phyloP scores from a whole-genome alignment of 2,888 invertebrate genomes.

The Hesperia comma region DNA sequence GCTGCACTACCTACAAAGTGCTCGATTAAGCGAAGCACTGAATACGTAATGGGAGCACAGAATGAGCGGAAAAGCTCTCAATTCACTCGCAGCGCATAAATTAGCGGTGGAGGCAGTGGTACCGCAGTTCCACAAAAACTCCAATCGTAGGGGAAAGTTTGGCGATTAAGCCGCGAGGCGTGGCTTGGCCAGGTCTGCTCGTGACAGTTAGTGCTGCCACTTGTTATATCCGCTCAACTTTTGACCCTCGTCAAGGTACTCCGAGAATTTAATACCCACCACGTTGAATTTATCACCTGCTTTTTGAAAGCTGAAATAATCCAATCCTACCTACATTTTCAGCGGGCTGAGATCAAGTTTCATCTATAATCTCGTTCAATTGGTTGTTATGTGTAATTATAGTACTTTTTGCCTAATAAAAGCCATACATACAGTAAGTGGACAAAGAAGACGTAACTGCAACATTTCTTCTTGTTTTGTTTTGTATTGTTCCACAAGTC shows the following conservation, averaged over 20 bases:
- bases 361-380: not conserved
- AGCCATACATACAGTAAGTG: too few species aligned
- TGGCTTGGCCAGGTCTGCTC: constrained; percentile 78
- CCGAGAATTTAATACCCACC: constrained; percentile 75
- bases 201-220: constrained; percentile 82
- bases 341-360: not conserved
- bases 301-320: constrained; percentile 23
- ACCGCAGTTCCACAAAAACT: constrained; percentile 79
- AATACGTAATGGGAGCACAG: constrained; percentile 74
- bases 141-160: constrained; percentile 81
- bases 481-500: too few species aligned
- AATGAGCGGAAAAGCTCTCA: constrained; percentile 61
- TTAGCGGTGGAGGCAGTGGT: constrained; percentile 69
- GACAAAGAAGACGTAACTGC: too few species aligned
- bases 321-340: constrained; percentile 17
- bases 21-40: constrained; percentile 78
- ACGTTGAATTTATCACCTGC: constrained; percentile 60
- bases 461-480: too few species aligned
- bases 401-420: not conserved
- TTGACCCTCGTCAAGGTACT: constrained; percentile 81
- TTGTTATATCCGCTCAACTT: constrained; percentile 82
- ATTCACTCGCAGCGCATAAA: constrained; percentile 76
- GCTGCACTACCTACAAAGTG: constrained; percentile 45
- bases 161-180: constrained; percentile 82
- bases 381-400: not conserved